Base-by-base conservation (phyloP, 92 coral and sea anemone species). In the Meandrina meandrites region DNA sequence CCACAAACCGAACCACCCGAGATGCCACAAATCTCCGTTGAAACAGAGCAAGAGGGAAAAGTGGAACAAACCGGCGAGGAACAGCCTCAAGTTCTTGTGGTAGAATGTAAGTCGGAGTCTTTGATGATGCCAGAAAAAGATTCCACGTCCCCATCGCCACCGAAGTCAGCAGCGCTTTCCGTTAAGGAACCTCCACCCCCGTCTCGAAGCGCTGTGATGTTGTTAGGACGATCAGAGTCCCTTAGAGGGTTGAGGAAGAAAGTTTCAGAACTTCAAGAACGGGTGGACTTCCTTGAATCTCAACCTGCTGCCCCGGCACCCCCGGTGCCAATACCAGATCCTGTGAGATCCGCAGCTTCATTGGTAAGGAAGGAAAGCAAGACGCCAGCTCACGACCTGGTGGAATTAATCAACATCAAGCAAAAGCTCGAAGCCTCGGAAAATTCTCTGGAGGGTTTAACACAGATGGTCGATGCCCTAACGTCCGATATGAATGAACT, bases 301-400 rank as follows among this genome's bases (percentile, higher is more conserved):
- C 85, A 68, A 22, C 92, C 89, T 12, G 89, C 86, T 54, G 68
- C 66, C 30, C 76, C 87, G 66, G 68, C 75, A 21, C 45, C 45
- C 45, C 45, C 45, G 45, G 45, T 40, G 3, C 45, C 45, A 40
- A 6, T 40, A 40, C 78, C 92, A 13, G 87, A 73, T 45, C 64
- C 68, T 27, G 90, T 88, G 17, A 82, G 53, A 47, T 93, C 91
- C 42, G 93, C 89, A 34, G 98, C 95, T 31, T 96, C 94, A 35
- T 83, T 91, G 85, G 87, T 93, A 27, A 89, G 96, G 78, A 92
- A 90, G 71, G 98, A 93, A 42, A 89, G 95, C 78, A 95, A 85
- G 75, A 97, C 98, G 5, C 97, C 99, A 0, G 99, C 99, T 13
- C 95, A 94, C 10, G 99, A 97, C 84, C 92, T 97, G 85, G 88